Percentiles rank a stretch among this genome's conserved stretches.
phyloP scores from a whole-genome alignment of 2,888 invertebrate genomes.

The Amphipoea oculea region DNA sequence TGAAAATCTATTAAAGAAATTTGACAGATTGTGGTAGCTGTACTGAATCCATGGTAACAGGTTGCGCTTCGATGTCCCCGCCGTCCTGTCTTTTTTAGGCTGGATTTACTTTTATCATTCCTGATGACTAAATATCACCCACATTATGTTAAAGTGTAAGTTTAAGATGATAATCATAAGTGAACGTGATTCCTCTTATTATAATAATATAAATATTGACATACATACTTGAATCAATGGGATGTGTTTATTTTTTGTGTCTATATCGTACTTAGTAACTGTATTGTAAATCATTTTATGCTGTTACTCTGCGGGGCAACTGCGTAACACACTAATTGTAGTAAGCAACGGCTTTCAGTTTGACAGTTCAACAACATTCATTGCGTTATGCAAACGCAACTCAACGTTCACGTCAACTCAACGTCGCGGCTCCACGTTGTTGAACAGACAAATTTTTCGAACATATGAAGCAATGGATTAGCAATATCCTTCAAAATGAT shows the following conservation, averaged over 20 bases:
- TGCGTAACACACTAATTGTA: not conserved
- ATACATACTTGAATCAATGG: conserved; percentile 14
- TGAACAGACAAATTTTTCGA: not conserved
- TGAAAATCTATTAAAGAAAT: too few relatives aligned
- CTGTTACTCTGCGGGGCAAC: not conserved
- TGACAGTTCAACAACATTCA: not conserved
- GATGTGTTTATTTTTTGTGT: conserved; percentile 34
- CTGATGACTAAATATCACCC: conserved; percentile 7
- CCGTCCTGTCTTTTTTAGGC: conserved; percentile 1
- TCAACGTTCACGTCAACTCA: too few relatives aligned
- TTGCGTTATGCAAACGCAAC: too few relatives aligned
- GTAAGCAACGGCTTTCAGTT: not conserved
- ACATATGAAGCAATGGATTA: not conserved
- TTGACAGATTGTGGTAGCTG: not conserved
- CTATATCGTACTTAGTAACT: not conserved
- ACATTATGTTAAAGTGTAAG: conserved; percentile 19
- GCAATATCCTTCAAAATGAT: not conserved
- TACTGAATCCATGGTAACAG: not conserved
- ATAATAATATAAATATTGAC: conserved; percentile 7
- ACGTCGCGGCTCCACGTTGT: too few relatives aligned
- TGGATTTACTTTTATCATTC: conserved; percentile 43
- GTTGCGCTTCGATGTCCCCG: not conserved
- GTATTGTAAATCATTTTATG: conserved; percentile 4
- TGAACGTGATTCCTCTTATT: conserved; percentile 49
- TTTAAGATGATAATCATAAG: conserved; percentile 41